Base-by-base conservation (phyloP, 1,140 invertebrate genomes). In the Procambarus clarkii region DNA sequence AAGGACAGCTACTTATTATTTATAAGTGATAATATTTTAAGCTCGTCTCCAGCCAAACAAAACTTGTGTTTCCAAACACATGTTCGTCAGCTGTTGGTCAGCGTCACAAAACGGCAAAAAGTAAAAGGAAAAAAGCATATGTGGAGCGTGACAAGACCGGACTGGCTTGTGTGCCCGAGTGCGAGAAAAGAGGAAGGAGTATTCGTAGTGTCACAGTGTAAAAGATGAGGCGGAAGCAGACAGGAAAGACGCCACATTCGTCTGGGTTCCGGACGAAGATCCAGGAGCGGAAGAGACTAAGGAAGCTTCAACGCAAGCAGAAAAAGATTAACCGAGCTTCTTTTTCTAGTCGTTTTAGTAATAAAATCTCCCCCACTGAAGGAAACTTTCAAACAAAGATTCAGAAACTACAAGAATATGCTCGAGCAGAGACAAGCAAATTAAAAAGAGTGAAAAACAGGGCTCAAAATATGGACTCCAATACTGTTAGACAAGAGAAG, bases 201-300 rank as follows among this genome's bases (percentile, higher is more conserved):
- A n/a, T n/a, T n/a, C n/a, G n/a, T n/a, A n/a, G n/a, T n/a, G n/a
- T n/a, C n/a, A n/a, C n/a, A n/a, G n/a, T 34, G 21, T 79, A 0
- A n/a, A 4, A 80, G 5, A 87, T 87, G 85, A 78, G 64, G 76
- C 44, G 60, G 7, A 86, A 77, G 18, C 77, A 77, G 69, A 78
- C 74, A 48, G 77, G 77, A 64, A 15, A 44, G 2, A 2, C 45
- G 18, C 46, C 45, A 7, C 24, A 13, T 15, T 46, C 76, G 0
- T 21, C 48, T 8, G 50, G 76, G 13, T 77, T 79, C 50, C 50
- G 54, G 13, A 58, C 85, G 13, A 79, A 58, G 11, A 44, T 87
- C 0, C 11, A 45, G 8, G n/a, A 11, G n/a, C 64, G 85, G 50
- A 87, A 87, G 44, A 21, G 45, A 44, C 50, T 7, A 5, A 54